Conservation (phyloP, 2,888 invertebrate genomes). For the Ichneumon xanthorius region DNA sequence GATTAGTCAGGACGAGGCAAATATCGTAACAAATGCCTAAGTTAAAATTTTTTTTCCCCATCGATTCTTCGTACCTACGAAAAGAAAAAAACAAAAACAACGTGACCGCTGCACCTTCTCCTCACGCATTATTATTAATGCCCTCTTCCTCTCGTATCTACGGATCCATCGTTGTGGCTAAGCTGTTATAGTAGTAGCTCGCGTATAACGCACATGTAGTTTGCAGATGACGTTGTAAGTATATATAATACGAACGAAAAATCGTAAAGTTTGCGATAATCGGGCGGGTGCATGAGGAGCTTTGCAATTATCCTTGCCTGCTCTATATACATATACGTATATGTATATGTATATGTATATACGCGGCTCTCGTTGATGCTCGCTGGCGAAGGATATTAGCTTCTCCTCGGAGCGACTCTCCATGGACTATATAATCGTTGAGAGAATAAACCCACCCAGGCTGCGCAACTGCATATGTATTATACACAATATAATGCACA, state of each 20-base stretch:
- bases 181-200: not conserved
- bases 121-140: conserved; percentile 49
- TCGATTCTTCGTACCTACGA: not conserved
- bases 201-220: not conserved
- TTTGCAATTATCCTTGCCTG: conserved; percentile 64
- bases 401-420: not conserved
- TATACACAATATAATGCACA: conserved; percentile 47
- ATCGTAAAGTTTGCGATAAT: conserved; percentile 68
- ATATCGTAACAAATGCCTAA: not conserved
- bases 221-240: conserved; percentile 18
- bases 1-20: not conserved
- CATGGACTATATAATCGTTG: conserved; percentile 46
- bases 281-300: conserved; percentile 60
- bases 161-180: conserved; percentile 7
- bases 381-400: conserved; percentile 46
- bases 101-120: conserved; percentile 25
- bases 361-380: conserved; percentile 33
- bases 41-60: not conserved
- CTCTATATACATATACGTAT: not conserved
- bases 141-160: not conserved
- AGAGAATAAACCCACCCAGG: conserved; percentile 63
- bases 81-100: not conserved
- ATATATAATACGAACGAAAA: conserved; percentile 52
- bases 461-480: conserved; percentile 47
- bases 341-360: conserved; percentile 7